These are phyloP conservation scores for Drosophila willistoni DNA, from an alignment of 1,140 invertebrate species.

Conservation along the genomic window DNA sequence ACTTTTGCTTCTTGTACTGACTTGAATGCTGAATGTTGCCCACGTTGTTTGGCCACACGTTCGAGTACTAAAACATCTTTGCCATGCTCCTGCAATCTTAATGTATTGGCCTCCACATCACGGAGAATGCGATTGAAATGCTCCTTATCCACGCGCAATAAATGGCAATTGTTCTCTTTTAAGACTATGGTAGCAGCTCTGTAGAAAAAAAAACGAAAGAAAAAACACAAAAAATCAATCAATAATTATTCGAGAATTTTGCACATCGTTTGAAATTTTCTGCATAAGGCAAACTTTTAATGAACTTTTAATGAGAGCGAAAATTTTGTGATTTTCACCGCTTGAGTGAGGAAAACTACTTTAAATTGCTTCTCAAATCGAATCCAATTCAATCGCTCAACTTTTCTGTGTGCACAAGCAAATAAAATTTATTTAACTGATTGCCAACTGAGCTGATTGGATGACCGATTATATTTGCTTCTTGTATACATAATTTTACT, in stretches of 20 bases:
- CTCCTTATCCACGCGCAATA: constrained; percentile 93
- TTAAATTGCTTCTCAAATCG: neutral
- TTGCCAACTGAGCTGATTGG: neutral
- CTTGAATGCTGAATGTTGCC: constrained; percentile 83
- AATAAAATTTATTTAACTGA: neutral
- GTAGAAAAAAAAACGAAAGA: constrained; percentile 37
- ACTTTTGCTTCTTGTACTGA: constrained; percentile 60
- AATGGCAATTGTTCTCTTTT: constrained; percentile 93
- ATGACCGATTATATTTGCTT: neutral
- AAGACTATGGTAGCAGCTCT: constrained; percentile 94
- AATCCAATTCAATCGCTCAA: neutral
- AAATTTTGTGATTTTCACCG: constrained; percentile 2
- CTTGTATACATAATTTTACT: neutral
- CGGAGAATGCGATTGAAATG: constrained; percentile 93
- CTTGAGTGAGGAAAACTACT: constrained; percentile 2
- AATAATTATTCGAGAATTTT: neutral
- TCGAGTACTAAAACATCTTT: constrained; percentile 93
- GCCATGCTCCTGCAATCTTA: constrained; percentile 93
- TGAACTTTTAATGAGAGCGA: constrained; percentile 2
- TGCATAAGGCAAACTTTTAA: constrained; percentile 5
- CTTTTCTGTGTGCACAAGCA: neutral
- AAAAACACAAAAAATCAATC: neutral
- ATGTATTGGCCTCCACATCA: constrained; percentile 95
- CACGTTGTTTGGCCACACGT: constrained; percentile 86
- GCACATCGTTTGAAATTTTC: neutral